Conservation (phyloP, 2,888 invertebrate species). For the Idaea aversata region DNA sequence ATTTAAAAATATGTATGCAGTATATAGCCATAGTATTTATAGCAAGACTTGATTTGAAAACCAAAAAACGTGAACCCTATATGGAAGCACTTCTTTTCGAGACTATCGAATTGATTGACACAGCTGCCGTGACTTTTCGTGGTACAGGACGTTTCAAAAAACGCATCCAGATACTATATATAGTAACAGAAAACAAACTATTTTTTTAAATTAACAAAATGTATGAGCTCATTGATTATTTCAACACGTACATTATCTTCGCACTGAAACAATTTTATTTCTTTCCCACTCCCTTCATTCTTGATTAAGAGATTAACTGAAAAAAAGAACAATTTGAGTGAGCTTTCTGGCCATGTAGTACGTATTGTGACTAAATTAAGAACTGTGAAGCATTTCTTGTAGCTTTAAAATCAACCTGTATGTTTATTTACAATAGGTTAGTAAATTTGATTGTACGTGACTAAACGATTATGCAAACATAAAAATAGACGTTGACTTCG, state of each 20-base stretch:
- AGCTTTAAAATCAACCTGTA: not conserved
- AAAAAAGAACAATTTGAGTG: not conserved
- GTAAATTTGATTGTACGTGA: constrained; percentile 25
- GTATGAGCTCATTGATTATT: not conserved
- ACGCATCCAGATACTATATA: not conserved
- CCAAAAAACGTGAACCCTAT: constrained; percentile 38
- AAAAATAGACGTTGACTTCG: constrained; percentile 10
- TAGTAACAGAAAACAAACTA: not conserved
- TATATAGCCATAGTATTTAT: constrained; percentile 10
- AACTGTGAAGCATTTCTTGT: not conserved
- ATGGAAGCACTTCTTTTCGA: constrained; percentile 36
- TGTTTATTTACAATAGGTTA: constrained; percentile 8
- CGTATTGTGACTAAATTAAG: not conserved
- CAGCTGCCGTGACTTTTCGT: constrained; percentile 16
- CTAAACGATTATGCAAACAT: constrained; percentile 23
- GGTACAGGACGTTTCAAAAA: constrained; percentile 14
- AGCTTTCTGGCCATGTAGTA: not conserved
- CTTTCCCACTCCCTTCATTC: not conserved
- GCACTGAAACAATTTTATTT: not conserved
- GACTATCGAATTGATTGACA: constrained; percentile 33
- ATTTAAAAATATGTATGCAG: constrained; percentile 44
- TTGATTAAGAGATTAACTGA: not conserved
- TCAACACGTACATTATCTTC: not conserved
- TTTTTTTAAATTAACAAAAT: not conserved
- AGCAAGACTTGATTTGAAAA: constrained; percentile 34